phyloP scores from a whole-genome alignment of 1,140 invertebrate species.

The Drosophila saltans region DNA sequence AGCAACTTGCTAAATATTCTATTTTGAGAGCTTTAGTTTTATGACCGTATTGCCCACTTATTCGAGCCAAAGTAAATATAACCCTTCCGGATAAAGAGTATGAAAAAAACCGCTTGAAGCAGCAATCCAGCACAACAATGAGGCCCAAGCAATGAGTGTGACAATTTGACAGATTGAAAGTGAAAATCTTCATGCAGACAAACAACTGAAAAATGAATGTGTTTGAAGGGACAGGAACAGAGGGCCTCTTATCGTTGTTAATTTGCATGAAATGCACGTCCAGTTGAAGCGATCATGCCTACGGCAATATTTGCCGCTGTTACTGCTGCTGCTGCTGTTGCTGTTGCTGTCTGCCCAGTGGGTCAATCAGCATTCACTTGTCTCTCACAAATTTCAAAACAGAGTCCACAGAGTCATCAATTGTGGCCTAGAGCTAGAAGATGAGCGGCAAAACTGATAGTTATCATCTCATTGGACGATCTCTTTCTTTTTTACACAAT shows the following conservation, averaged over 20 bases:
- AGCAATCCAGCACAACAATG: slow-evolving; percentile 37
- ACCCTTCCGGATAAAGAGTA: background rate
- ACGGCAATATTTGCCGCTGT: slow-evolving; percentile 49
- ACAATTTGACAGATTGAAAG: slow-evolving; percentile 80
- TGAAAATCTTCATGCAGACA: slow-evolving; percentile 58
- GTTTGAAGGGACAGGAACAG: slow-evolving; percentile 35
- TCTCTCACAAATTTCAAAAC: slow-evolving; percentile 50
- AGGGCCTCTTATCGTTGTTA: slow-evolving; percentile 50
- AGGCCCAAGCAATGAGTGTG: slow-evolving; percentile 51
- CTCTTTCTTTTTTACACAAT: background rate
- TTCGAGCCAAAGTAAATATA: background rate
- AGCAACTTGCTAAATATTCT: too few relatives aligned
- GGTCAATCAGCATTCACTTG: slow-evolving; percentile 79
- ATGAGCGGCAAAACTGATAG: slow-evolving; percentile 8
- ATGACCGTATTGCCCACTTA: too few relatives aligned
- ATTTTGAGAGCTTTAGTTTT: too few relatives aligned
- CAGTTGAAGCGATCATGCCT: slow-evolving; percentile 18
- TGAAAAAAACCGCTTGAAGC: slow-evolving; percentile 1
- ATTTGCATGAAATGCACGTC: slow-evolving; percentile 78
- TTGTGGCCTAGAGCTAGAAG: slow-evolving; percentile 29
- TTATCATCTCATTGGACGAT: slow-evolving; percentile 11
- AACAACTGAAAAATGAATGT: slow-evolving; percentile 51
- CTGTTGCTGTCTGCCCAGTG: slow-evolving; percentile 46
- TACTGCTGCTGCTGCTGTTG: slow-evolving; percentile 38
- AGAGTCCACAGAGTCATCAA: slow-evolving; percentile 18